Evolutionary conservation across 2,888 invertebrate genomes (phyloP).

Genomic region (Conistra vaccinii): DNA sequence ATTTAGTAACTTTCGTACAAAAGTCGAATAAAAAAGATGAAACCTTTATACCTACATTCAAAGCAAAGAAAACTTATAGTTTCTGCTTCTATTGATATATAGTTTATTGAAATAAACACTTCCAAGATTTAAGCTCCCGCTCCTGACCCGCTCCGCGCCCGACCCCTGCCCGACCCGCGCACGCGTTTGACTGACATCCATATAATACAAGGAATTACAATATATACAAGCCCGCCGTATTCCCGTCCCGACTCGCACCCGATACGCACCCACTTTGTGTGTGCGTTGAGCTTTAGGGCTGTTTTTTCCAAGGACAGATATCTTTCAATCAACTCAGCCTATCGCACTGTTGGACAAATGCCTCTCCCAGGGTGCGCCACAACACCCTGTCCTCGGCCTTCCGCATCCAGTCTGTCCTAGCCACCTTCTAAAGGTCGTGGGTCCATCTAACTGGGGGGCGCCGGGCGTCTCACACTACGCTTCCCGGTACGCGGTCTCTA

Average conservation of each 20-base stretch:
- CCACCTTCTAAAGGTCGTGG: background rate
- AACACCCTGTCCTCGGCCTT: background rate
- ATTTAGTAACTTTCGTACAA: background rate
- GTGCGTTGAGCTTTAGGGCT: too few relatives aligned
- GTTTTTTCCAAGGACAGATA: background rate
- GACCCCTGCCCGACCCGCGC: too few relatives aligned
- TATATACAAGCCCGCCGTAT: too few relatives aligned
- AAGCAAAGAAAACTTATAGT: background rate
- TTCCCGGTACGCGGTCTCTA: background rate
- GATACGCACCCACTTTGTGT: too few relatives aligned
- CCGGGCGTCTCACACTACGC: too few relatives aligned
- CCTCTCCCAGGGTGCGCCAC: background rate
- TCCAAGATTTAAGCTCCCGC: too few relatives aligned
- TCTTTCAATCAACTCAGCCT: background rate
- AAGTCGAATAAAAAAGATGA: background rate
- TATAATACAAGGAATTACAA: too few relatives aligned
- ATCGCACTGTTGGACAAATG: background rate
- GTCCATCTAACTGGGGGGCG: too few relatives aligned
- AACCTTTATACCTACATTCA: background rate
- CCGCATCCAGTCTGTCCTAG: background rate
- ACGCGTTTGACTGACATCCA: too few relatives aligned
- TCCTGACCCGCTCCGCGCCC: too few relatives aligned
- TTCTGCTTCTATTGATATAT: background rate
- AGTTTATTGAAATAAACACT: background rate
- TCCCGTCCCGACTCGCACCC: too few relatives aligned